These are phyloP conservation scores for Spicauda simplicius DNA, from an alignment of 2,888 invertebrate species.

Conservation along the genomic window DNA sequence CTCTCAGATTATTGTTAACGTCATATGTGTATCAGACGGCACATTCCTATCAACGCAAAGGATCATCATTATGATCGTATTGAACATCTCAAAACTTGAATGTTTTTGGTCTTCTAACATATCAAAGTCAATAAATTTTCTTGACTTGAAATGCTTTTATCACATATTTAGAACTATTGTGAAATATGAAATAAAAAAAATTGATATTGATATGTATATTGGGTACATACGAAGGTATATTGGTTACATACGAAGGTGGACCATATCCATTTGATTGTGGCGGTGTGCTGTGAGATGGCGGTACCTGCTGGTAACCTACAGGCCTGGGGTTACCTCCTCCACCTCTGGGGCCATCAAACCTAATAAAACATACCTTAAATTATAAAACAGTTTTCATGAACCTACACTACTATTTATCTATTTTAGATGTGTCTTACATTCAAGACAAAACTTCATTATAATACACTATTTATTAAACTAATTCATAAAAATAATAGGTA, in stretches of 20 bases:
- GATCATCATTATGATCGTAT: constrained; percentile 74
- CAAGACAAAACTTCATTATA: too few species aligned
- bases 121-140: too few species aligned
- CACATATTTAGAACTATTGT: neutral
- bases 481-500: too few species aligned
- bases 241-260: constrained; percentile 63
- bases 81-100: too few species aligned
- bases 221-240: neutral
- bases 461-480: too few species aligned
- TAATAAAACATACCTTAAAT: constrained; percentile 41
- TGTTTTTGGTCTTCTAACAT: too few species aligned
- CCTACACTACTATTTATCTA: too few species aligned
- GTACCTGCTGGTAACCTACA: constrained; percentile 62
- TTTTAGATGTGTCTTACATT: too few species aligned
- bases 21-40: constrained; percentile 82
- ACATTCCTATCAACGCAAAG: constrained; percentile 81
- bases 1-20: constrained; percentile 66
- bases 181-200: neutral
- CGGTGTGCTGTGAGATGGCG: constrained; percentile 58
- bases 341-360: constrained; percentile 69
- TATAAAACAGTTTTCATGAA: too few species aligned
- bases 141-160: too few species aligned
- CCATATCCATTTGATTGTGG: constrained; percentile 70
- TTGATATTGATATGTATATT: neutral
- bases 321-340: constrained; percentile 58